Evolutionary conservation across 2,797 vertebrate genomes (phyloP).

Genomic region (Zalophus californianus): DNA sequence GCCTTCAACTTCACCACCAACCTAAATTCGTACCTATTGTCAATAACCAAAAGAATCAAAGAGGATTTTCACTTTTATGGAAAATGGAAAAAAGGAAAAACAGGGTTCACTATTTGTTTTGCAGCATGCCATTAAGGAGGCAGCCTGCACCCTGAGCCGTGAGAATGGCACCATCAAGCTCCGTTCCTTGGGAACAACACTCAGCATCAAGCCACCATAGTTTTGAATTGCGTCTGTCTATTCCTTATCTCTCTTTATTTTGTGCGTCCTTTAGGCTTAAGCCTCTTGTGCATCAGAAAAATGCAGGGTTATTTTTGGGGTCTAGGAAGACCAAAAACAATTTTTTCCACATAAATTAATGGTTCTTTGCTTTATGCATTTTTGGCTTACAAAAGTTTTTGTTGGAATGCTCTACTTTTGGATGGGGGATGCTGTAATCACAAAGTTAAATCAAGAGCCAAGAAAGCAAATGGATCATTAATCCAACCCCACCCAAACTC

Average conservation of each 20-base stretch:
- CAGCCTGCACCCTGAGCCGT: background rate
- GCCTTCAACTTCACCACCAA: background rate
- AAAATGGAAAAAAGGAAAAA: background rate
- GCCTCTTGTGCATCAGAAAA: background rate
- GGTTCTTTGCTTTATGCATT: background rate
- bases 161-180: background rate
- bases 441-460: conserved; percentile 47
- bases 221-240: background rate
- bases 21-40: background rate
- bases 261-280: background rate
- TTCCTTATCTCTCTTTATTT: background rate
- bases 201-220: background rate
- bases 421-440: background rate
- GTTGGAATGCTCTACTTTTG: background rate
- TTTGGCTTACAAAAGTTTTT: background rate
- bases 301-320: background rate
- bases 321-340: background rate
- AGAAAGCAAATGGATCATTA: conserved; percentile 54
- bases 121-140: background rate
- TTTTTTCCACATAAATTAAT: background rate
- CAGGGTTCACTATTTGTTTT: background rate
- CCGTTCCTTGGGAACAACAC: background rate
- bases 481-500: conserved; percentile 37
- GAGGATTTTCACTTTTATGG: background rate
- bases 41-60: background rate